phyloP scores from a whole-genome alignment of 1,140 invertebrate species.

The Phenacoccus solenopsis region DNA sequence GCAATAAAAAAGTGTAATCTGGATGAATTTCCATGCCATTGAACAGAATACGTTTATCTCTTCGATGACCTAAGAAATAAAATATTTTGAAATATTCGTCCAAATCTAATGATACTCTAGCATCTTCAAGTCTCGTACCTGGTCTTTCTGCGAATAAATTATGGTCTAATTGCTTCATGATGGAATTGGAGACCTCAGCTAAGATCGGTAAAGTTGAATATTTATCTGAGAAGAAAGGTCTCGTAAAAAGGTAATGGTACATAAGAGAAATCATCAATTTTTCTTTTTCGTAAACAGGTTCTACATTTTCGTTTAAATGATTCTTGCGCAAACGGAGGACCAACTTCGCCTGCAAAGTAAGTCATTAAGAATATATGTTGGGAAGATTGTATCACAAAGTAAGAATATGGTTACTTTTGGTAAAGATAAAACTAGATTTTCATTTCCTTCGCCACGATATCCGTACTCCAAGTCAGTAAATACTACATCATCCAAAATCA shows the following conservation, averaged over 20 bases:
- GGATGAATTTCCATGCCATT: neutral
- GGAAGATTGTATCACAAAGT: neutral
- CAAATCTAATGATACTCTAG: neutral
- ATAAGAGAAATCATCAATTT: neutral
- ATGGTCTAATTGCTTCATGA: neutral
- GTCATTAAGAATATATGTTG: neutral
- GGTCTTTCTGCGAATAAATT: neutral
- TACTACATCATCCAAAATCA: neutral
- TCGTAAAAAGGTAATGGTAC: neutral
- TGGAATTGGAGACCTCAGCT: neutral
- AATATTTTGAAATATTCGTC: neutral
- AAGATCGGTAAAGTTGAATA: neutral
- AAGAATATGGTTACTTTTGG: neutral
- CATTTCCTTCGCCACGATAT: conserved; percentile 19
- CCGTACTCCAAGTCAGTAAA: neutral
- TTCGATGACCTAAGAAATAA: neutral
- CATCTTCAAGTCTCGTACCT: neutral
- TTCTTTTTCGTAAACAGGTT: neutral
- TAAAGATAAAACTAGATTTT: conserved; percentile 13
- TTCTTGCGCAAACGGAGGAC: neutral
- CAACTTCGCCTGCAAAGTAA: neutral
- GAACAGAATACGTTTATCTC: neutral
- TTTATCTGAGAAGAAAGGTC: neutral
- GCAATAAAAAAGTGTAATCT: neutral
- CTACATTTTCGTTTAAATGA: neutral